Conservation (phyloP, 2,797 vertebrate species). For the Spheniscus humboldti region DNA sequence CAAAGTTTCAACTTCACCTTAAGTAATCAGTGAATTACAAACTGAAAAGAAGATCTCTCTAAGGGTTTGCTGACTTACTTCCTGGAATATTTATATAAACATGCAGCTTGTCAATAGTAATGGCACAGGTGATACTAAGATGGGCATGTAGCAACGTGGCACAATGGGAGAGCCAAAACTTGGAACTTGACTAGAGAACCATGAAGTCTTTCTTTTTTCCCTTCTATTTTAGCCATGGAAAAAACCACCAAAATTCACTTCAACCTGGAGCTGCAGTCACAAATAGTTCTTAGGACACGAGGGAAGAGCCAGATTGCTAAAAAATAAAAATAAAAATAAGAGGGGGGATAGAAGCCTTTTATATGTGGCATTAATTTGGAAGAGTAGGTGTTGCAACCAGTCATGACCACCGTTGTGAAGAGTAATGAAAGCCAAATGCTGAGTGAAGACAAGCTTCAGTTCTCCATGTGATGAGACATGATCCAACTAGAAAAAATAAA, state of each 20-base stretch:
- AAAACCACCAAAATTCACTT: not conserved
- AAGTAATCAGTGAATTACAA: not conserved
- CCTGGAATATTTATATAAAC: not conserved
- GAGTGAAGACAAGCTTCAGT: not conserved
- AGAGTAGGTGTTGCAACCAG: not conserved
- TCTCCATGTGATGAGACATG: not conserved
- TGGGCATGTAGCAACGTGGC: not conserved
- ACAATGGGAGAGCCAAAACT: not conserved
- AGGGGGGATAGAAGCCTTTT: not conserved
- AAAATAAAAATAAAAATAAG: not conserved
- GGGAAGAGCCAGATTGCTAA: not conserved
- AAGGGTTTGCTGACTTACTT: not conserved
- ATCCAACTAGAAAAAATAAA: not conserved
- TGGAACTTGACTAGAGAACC: not conserved
- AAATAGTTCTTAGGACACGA: not conserved
- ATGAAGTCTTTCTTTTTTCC: not conserved
- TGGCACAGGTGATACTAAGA: not conserved
- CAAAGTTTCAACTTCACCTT: constrained; percentile 23
- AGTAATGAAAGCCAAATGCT: not conserved
- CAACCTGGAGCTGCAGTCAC: not conserved
- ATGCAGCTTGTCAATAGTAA: not conserved
- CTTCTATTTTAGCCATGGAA: not conserved
- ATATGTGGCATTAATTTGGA: not conserved
- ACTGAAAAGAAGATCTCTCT: not conserved
- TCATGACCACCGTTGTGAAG: not conserved